Base-by-base conservation (phyloP, 2,888 invertebrate genomes). In the Perizoma flavofasciatum region DNA sequence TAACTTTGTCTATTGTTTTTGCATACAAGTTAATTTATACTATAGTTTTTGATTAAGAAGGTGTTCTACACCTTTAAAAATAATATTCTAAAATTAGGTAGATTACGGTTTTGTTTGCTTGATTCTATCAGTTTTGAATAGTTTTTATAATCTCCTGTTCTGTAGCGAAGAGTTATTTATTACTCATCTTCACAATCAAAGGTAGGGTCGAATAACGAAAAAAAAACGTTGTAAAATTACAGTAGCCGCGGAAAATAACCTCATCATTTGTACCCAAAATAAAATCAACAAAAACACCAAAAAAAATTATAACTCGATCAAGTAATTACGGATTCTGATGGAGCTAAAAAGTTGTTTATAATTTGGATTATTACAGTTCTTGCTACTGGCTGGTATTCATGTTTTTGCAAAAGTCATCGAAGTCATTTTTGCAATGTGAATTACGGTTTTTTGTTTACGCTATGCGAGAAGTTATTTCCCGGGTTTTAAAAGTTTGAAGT, bases 331-430 rank as follows among this genome's bases (percentile, higher is more conserved):
- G 55, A 59, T 64, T 68, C 61, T 71, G 73, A 72, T 73, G 74
- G 66, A 63, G 61, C 72, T 69, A 75, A 81, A 78, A 79, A 72
- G 77, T 73, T 75, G 77, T 75, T 75, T 69, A 77, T 83, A 83
- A 84, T 83, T 85, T 81, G 73, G 67, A 75, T 80, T 81, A 83
- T 86, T 85, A 84, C 70, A 76, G 75, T 74, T 70, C 74, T 72
- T 71, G 86, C 87, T 86, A 85, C 87, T 76, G 86, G 78, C 74
- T 66, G 66, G 60, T n/a, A 48, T 22, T 44, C n/a, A 41, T 22
- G n/a, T 53, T 66, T 66, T 65, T 61, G 48, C 43, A 10, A n/a
- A 48, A 49, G 52, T 45, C 47, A 52, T 43, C n/a, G 22, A 35
- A 22, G 43, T 35, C 6, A 40, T 33, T 55, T 55, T 49, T 43